Evolutionary conservation across 2,113 vertebrate genomes (phyloP).

Genomic region (Vulpes lagopus): DNA sequence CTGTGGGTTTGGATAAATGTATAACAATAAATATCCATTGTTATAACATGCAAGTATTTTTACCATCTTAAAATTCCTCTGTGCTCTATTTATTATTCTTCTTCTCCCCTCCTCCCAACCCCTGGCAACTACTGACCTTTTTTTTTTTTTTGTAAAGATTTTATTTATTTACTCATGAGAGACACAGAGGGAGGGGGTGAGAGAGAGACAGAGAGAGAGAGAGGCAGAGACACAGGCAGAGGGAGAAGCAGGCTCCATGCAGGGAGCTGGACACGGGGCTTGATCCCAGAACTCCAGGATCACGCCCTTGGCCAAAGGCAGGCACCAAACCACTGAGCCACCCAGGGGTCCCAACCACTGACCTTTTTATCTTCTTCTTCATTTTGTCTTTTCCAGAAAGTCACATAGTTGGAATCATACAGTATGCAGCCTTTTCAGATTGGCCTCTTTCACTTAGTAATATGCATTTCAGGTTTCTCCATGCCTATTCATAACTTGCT

Average conservation of each 20-base stretch:
- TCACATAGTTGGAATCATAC: not conserved
- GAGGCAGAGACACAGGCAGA: too few species aligned
- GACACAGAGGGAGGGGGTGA: too few species aligned
- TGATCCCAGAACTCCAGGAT: too few species aligned
- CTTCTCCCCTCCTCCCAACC: not conserved
- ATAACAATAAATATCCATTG: not conserved
- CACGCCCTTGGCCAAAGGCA: too few species aligned
- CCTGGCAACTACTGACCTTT: not conserved
- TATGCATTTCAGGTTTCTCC: not conserved
- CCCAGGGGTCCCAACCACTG: not conserved
- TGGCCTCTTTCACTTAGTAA: not conserved
- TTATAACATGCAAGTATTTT: not conserved
- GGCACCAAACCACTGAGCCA: too few species aligned
- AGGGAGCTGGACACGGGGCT: too few species aligned
- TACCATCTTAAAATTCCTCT: not conserved
- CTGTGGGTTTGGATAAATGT: not conserved
- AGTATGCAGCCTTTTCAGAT: not conserved
- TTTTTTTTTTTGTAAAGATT: not conserved
- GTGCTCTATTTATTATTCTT: not conserved
- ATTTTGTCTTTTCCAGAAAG: not conserved
- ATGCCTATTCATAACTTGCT: not conserved
- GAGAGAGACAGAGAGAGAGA: too few species aligned
- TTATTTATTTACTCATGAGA: too few species aligned
- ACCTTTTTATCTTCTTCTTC: not conserved
- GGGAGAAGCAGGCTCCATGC: too few species aligned